Evolutionary conservation across 2,888 invertebrate species (phyloP), one percentile per base, ranked within the genome.

Genomic region (Rutpela maculata): DNA sequence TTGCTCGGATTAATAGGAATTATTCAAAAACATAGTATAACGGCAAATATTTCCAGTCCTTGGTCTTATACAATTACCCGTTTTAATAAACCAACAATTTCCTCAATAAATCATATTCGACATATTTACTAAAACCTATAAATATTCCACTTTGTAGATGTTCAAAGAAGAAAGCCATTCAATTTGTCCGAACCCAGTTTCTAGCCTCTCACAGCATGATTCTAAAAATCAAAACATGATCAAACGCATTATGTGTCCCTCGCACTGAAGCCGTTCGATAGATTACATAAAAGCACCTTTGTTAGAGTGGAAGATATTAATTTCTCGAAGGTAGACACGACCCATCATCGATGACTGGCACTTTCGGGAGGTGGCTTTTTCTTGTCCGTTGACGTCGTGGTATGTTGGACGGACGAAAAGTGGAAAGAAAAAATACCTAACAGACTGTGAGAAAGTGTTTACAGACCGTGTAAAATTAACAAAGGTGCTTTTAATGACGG

Each of bases 201-300:
- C 50, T 11, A 5, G 50, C 50, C 50, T 50, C n/a, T 50, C 50
- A 15, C 50, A 50, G 50, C 50, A 50, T 50, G 50, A 50, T 50
- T 50, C n/a, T n/a, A 15, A n/a, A 50, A 50, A 50, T 50, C 50
- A 50, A 2, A 50, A 50, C 7, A 50, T 50, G 12, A 50, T n/a
- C 15, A 50, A 50, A 50, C 15, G 12, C 43, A 43, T 43, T 15
- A 17, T 65, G 31, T 19, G 43, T 18, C 35, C 65, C 65, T 65
- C 65, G 18, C 19, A 22, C 43, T 43, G n/a, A 3, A 63, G 62
- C 35, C 57, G 57, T 57, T 59, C 70, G 18, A 18, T 60, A 19
- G 70, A 70, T 70, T 70, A 70, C 60, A 70, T 70, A 70, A 70
- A 70, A 38, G 57, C 38, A n/a, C 43, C 60, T 70, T 70, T 70